Evolutionary conservation across 1,140 invertebrate genomes (phyloP).

Genomic region (Octopus bimaculoides): DNA sequence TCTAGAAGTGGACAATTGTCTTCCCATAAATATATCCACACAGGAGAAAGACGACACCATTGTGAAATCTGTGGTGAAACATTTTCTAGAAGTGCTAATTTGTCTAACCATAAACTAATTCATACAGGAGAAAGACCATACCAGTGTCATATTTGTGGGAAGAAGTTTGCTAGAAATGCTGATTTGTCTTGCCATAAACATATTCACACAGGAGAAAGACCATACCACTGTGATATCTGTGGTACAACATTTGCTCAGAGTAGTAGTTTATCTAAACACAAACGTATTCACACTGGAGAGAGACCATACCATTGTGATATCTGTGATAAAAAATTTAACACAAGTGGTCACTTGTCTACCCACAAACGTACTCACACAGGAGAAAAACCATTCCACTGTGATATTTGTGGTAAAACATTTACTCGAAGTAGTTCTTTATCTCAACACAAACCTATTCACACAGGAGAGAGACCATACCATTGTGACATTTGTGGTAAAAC

Average conservation of each 20-base stretch:
- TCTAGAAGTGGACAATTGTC: background rate
- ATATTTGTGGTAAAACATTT: background rate
- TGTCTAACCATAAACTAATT: background rate
- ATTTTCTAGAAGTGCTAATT: background rate
- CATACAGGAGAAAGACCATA: background rate
- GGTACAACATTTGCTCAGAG: background rate
- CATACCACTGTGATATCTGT: background rate
- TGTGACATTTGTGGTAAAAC: background rate
- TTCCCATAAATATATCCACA: conserved; percentile 16
- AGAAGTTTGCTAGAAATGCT: background rate
- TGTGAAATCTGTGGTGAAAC: background rate
- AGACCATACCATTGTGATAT: conserved; percentile 49
- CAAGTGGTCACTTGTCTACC: background rate
- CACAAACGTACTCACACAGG: background rate
- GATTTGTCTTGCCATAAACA: conserved; percentile 15
- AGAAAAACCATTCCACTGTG: background rate
- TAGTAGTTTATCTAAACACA: background rate
- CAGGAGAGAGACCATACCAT: background rate
- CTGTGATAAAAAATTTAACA: conserved; percentile 40
- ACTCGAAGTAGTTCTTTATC: background rate
- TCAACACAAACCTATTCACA: background rate
- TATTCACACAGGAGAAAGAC: conserved; percentile 11
- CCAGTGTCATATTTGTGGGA: background rate
- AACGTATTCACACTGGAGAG: conserved; percentile 50
- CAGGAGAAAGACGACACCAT: conserved; percentile 33